Percentiles rank a stretch among this genome's conserved stretches.
phyloP scores from a whole-genome alignment of 2,113 vertebrate genomes.

The Fregata magnificens region DNA sequence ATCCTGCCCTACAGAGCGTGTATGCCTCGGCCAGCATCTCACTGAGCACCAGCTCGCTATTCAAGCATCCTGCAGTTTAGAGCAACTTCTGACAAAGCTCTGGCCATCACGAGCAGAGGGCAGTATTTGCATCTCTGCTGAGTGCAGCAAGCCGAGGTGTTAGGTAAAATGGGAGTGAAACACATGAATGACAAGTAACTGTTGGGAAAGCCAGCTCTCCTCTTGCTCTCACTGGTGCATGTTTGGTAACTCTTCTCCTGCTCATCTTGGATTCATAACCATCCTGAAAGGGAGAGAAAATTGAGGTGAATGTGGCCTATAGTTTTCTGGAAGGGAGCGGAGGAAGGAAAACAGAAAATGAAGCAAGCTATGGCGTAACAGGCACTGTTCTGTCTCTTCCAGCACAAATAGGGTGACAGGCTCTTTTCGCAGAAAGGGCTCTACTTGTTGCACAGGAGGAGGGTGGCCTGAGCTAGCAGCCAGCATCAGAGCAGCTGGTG shows the following conservation, averaged over 20 bases:
- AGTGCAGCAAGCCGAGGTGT: neutral
- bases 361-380: neutral
- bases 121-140: neutral
- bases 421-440: neutral
- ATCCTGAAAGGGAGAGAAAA: neutral
- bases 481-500: neutral
- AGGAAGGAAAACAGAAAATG: neutral
- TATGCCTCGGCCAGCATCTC: neutral
- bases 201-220: neutral
- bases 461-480: neutral
- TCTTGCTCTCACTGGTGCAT: neutral
- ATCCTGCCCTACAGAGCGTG: fast-evolving
- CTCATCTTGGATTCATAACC: neutral
- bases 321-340: neutral
- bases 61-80: neutral
- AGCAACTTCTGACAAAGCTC: neutral
- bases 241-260: neutral
- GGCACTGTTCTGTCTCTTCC: neutral
- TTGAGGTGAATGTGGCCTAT: neutral
- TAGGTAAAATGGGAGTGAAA: neutral
- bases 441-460: neutral
- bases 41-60: neutral
- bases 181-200: neutral
- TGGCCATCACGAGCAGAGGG: neutral
- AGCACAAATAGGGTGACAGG: neutral